phyloP scores from a whole-genome alignment of 2,113 vertebrate species.

The Uria lomvia region DNA sequence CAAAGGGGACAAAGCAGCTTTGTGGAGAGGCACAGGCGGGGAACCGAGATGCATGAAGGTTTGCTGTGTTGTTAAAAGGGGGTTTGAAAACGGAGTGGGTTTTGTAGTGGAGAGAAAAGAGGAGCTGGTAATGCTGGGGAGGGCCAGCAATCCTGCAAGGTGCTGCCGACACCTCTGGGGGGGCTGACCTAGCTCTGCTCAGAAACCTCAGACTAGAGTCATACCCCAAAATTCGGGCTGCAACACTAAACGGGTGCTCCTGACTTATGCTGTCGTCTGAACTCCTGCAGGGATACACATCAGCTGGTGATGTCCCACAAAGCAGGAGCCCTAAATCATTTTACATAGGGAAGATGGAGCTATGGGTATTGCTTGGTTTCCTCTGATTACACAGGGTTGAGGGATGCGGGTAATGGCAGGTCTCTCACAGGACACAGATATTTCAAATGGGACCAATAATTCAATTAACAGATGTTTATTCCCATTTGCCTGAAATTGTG shows the following conservation, averaged over 20 bases:
- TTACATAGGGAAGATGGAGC: neutral
- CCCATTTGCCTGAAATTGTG: neutral
- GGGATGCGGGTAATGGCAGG: neutral
- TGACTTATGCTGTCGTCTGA: neutral
- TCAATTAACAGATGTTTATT: neutral
- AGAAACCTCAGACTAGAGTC: neutral
- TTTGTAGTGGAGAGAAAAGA: neutral
- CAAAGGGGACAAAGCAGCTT: neutral
- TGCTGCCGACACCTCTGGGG: neutral
- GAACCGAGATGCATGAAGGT: neutral
- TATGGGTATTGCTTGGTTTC: neutral
- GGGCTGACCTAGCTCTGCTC: neutral
- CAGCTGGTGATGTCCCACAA: fast-evolving
- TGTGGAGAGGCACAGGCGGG: neutral
- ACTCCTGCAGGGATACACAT: fast-evolving
- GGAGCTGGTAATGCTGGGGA: neutral
- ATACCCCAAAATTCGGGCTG: neutral
- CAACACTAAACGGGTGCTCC: neutral
- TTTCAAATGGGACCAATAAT: neutral
- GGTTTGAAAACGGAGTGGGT: neutral
- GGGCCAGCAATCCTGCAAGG: neutral
- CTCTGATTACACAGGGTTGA: fast-evolving
- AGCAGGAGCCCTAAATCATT: neutral
- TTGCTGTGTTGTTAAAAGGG: neutral
- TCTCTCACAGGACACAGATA: neutral